These are phyloP conservation scores for Lasioglossum vierecki DNA, from an alignment of 2,888 invertebrate species.

Conservation along the genomic window DNA sequence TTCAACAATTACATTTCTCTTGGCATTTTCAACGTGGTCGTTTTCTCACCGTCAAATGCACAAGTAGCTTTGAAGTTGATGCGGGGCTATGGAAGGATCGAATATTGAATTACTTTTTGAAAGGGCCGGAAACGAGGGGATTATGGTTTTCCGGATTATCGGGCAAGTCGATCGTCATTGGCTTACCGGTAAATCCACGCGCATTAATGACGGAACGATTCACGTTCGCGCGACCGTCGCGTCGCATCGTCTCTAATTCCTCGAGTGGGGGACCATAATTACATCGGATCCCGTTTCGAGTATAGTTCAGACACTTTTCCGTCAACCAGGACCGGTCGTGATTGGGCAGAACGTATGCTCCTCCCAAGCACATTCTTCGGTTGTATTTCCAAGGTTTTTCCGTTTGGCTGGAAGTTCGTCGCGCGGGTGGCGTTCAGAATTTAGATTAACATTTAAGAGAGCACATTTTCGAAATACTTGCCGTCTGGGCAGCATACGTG, in stretches of 20 bases:
- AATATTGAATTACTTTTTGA: background rate
- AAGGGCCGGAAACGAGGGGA: conserved; percentile 6
- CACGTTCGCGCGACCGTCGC: background rate
- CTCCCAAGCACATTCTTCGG: background rate
- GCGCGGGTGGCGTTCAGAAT: conserved; percentile 37
- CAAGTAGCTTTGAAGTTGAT: background rate
- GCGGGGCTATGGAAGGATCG: background rate
- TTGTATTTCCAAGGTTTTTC: background rate
- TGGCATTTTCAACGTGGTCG: too few species aligned
- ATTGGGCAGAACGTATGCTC: too few species aligned
- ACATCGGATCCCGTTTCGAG: conserved; percentile 31
- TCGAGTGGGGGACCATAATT: conserved; percentile 60
- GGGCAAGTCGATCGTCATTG: conserved; percentile 28
- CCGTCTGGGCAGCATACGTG: conserved; percentile 7
- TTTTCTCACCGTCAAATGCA: background rate
- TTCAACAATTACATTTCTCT: too few species aligned
- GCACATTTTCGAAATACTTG: conserved; percentile 48
- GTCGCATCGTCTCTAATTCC: conserved; percentile 43
- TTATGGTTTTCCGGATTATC: conserved; percentile 18
- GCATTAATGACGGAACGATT: conserved; percentile 38
- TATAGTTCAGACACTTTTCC: background rate
- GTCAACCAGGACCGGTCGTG: background rate
- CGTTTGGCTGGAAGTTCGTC: background rate
- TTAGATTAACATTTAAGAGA: conserved; percentile 53
- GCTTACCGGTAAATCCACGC: conserved; percentile 37